phyloP scores from a whole-genome alignment of 2,797 vertebrate species.

The Chiroxiphia lanceolata region DNA sequence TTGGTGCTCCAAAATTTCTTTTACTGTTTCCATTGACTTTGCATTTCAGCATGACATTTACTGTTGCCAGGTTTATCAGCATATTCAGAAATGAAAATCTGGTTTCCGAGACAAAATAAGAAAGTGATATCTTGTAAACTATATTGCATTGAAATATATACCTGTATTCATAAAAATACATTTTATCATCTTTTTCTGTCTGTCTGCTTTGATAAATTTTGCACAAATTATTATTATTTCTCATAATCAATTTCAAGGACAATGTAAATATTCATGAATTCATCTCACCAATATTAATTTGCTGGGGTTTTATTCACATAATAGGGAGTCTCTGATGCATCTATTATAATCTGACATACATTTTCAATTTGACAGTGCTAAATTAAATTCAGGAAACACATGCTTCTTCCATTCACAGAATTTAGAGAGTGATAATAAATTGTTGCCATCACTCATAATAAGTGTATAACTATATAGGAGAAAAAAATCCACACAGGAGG shows the following conservation, averaged over 20 bases:
- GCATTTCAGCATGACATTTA: background rate
- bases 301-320: conserved; percentile 1
- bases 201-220: conserved; percentile 48
- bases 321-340: background rate
- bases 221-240: conserved; percentile 28
- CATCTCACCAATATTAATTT: conserved; percentile 44
- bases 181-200: conserved; percentile 37
- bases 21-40: conserved; percentile 1
- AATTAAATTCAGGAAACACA: conserved; percentile 13
- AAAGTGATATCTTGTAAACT: background rate
- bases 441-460: background rate
- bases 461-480: background rate
- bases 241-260: conserved; percentile 37
- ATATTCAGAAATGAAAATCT: conserved; percentile 22
- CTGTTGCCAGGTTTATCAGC: background rate
- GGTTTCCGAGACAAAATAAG: background rate
- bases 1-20: background rate
- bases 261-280: conserved; percentile 53
- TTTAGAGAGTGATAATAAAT: background rate
- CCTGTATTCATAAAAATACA: background rate
- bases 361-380: conserved; percentile 9
- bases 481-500: background rate
- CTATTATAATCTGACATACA: background rate
- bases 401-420: background rate
- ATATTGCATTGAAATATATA: background rate